Percentiles rank a stretch among this genome's conserved stretches.
These are phyloP conservation scores for Muntiacus muntjak DNA, from an alignment of 2,113 vertebrate genomes.

Conservation along the genomic window DNA sequence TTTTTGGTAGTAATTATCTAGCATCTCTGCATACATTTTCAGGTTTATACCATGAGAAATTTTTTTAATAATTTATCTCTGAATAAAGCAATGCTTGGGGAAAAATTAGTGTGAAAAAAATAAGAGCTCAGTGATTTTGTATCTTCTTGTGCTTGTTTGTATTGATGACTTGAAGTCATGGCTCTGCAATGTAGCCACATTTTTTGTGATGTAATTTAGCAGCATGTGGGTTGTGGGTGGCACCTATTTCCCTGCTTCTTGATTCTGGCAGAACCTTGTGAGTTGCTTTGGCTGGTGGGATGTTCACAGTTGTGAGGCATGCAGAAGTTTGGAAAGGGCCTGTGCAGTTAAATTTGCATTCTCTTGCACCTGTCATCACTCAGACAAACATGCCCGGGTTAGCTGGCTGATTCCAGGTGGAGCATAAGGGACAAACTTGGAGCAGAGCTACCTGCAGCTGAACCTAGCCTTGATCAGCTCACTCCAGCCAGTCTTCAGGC, in stretches of 20 bases:
- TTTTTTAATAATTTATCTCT: background rate
- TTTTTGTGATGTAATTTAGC: background rate
- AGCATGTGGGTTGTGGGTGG: background rate
- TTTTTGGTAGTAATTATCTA: background rate
- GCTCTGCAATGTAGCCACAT: background rate
- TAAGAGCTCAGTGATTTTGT: background rate
- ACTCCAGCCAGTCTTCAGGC: background rate
- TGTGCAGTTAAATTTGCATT: background rate
- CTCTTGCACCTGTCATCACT: background rate
- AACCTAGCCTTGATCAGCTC: background rate
- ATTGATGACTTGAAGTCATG: background rate
- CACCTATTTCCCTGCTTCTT: background rate
- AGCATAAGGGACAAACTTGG: background rate
- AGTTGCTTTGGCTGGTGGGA: background rate
- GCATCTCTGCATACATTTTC: background rate
- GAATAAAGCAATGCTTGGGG: background rate
- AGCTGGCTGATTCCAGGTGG: background rate
- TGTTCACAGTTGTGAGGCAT: background rate
- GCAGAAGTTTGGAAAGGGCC: background rate
- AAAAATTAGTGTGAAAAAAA: background rate
- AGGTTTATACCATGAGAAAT: background rate
- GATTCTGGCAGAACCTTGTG: background rate
- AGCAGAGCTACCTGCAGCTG: background rate
- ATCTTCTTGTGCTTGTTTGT: background rate
- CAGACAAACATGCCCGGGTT: background rate